Base-by-base conservation (phyloP, 2,113 vertebrate genomes). In the Hylia prasina region DNA sequence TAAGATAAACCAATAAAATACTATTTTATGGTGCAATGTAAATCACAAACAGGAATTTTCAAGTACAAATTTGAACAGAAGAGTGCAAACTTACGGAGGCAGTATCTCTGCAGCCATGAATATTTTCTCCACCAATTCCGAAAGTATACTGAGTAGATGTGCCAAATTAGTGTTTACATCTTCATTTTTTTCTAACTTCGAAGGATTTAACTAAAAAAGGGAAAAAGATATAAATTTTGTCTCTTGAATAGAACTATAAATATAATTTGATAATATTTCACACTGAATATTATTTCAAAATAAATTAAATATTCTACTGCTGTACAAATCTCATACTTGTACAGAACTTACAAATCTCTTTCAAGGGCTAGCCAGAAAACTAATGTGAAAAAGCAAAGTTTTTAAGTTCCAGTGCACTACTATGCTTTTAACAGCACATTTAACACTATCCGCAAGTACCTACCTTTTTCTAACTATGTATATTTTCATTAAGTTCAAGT, bases 31-130 rank as follows among this genome's bases (percentile, higher is more conserved):
- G 50, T 89, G 54, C 56, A 90, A 60, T 21, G 35, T n/a, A 88
- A 70, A 71, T 70, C 66, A 91, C 28, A 82, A 95, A 94, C 85
- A 56, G 60, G 24, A 89, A 73, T 82, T 87, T 93, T 69, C 37
- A 81, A 85, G 23, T 54, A 91, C 63, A 50, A 76, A 68, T 93
- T 79, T 73, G 40, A 94, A 79, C 40, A 88, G 53, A 70, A 87
- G 90, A 90, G 72, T 75, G 64, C 45, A 95, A 75, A 98, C 99
- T 99, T 98, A 99, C 99, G 99, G 98, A 92, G 99, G 99, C 39
- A 99, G 97, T 98, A 99, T 99, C 98, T 99, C 99, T 96, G 99
- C 99, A 97, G 99, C 99, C 99, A 99, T 99, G 97, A 99, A 99
- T 97, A 99, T 99, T 97, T 99, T 99, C 96, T 99, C 99, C 96